Percentiles rank a stretch among this genome's conserved stretches.
Conservation (phyloP, 2,113 vertebrate genomes). For the Lophochroa leadbeateri region DNA sequence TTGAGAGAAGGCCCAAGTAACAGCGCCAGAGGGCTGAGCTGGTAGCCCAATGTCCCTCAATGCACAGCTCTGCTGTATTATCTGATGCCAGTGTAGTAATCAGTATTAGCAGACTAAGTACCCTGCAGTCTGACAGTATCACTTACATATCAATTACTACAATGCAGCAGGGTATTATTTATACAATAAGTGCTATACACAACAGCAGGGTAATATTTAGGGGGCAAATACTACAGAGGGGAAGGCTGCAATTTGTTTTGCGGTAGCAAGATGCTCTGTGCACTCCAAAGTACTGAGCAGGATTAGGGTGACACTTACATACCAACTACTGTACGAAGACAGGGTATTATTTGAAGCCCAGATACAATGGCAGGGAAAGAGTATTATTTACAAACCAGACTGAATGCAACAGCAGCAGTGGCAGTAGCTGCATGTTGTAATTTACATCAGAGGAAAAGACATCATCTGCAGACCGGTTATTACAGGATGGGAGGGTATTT, state of each 20-base stretch:
- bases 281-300: neutral
- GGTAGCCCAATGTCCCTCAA: neutral
- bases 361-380: slow-evolving; percentile 9
- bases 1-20: neutral
- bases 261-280: slow-evolving; percentile 9
- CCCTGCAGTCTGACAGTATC: neutral
- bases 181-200: neutral
- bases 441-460: slow-evolving; percentile 53
- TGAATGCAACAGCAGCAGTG: neutral
- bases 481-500: slow-evolving; percentile 25
- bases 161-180: slow-evolving; percentile 41
- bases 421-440: slow-evolving; percentile 27
- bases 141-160: neutral
- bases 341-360: slow-evolving; percentile 59
- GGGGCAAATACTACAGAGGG: neutral
- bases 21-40: neutral
- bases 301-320: slow-evolving; percentile 29
- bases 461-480: slow-evolving; percentile 35
- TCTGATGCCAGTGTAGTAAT: neutral
- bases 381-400: slow-evolving; percentile 41
- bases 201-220: slow-evolving; percentile 36
- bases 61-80: neutral
- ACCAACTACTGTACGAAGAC: neutral
- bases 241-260: slow-evolving; percentile 53
- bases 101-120: neutral